Conservation (phyloP, 2,113 vertebrate genomes). For the Dipodomys stephensi region DNA sequence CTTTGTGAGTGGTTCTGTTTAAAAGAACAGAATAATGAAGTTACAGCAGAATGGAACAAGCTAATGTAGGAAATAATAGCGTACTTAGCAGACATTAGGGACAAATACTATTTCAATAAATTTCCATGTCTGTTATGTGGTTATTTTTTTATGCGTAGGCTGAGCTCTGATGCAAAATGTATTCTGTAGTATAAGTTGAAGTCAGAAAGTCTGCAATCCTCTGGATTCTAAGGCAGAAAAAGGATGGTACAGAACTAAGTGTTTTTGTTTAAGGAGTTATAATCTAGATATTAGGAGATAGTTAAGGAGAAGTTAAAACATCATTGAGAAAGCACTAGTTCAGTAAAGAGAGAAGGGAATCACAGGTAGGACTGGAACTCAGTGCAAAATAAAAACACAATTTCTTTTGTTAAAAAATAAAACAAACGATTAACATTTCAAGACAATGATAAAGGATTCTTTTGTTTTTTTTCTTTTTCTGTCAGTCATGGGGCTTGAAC, state of each 20-base stretch:
- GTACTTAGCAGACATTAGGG: background rate
- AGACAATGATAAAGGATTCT: background rate
- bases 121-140: background rate
- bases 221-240: slow-evolving; percentile 6
- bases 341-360: background rate
- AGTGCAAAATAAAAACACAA: background rate
- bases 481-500: too few species aligned
- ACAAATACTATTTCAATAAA: slow-evolving; percentile 36
- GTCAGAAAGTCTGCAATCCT: background rate
- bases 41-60: background rate
- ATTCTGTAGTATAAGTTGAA: background rate
- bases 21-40: background rate
- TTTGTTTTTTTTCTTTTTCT: background rate
- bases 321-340: background rate
- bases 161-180: background rate
- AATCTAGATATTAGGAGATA: background rate
- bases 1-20: background rate
- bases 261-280: background rate
- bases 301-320: background rate
- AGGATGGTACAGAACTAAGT: background rate
- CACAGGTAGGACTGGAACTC: background rate
- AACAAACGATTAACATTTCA: background rate
- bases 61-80: background rate
- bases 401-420: background rate
- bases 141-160: background rate